These are phyloP conservation scores for Tachycineta bicolor DNA, from an alignment of 2,113 vertebrate species.

Conservation along the genomic window DNA sequence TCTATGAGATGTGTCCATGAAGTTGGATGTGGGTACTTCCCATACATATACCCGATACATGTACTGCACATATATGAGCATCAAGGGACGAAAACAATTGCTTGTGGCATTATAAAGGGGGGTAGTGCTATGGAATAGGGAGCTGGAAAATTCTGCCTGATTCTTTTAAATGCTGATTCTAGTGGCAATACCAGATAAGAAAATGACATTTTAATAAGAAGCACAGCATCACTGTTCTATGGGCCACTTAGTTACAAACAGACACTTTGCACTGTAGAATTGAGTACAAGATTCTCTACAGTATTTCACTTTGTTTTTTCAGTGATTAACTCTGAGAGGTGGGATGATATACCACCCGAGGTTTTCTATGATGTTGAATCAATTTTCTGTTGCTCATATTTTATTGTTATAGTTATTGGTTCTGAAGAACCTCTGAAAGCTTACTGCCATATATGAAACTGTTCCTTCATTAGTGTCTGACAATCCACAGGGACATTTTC, in stretches of 20 bases:
- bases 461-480: neutral
- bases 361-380: conserved; percentile 38
- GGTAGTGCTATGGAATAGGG: neutral
- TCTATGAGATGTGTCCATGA: neutral
- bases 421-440: conserved; percentile 4
- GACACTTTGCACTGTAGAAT: neutral
- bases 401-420: conserved; percentile 10
- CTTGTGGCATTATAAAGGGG: neutral
- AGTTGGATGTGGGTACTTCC: neutral
- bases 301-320: neutral
- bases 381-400: conserved; percentile 26
- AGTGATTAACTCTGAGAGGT: neutral
- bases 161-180: neutral
- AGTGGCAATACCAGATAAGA: neutral
- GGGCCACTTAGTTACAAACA: neutral
- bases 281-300: neutral
- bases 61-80: neutral
- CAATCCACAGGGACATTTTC: neutral
- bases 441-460: neutral
- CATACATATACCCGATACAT: no score
- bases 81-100: neutral
- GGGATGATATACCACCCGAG: neutral
- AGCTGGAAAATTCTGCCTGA: neutral
- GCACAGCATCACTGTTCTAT: neutral
- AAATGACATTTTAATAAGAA: neutral